Conservation (phyloP, 2,797 vertebrate species). For the Gambusia yucatana region DNA sequence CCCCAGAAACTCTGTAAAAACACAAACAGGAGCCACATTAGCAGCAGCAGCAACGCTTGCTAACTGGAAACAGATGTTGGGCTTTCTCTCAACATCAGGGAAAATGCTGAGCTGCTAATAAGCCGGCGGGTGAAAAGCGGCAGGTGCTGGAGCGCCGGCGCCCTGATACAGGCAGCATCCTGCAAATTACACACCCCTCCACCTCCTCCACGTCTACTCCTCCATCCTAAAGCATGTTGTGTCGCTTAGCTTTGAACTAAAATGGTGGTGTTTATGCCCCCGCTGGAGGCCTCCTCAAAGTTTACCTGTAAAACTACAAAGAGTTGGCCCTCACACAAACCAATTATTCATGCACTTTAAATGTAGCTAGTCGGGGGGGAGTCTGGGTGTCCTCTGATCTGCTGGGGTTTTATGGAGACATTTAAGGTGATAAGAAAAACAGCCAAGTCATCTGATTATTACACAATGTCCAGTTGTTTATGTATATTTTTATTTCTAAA, state of each 20-base stretch:
- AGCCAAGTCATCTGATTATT: conserved; percentile 61
- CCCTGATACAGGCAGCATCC: conserved; percentile 55
- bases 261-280: conserved; percentile 30
- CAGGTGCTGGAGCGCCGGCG: conserved; percentile 61
- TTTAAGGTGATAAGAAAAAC: conserved; percentile 60
- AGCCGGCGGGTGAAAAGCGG: conserved; percentile 59
- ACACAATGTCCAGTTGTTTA: conserved; percentile 19
- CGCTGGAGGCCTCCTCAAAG: conserved; percentile 59
- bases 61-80: conserved; percentile 74
- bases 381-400: conserved; percentile 49
- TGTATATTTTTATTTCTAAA: conserved; percentile 38
- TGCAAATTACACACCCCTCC: conserved; percentile 56
- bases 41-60: conserved; percentile 39
- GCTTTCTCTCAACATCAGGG: conserved; percentile 50
- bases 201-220: conserved; percentile 17
- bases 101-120: conserved; percentile 74
- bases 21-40: conserved; percentile 64
- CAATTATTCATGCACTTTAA: conserved; percentile 65
- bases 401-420: conserved; percentile 60
- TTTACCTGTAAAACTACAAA: conserved; percentile 84
- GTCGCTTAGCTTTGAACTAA: conserved; percentile 63
- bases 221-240: conserved; percentile 2
- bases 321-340: conserved; percentile 61
- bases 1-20: conserved; percentile 80
- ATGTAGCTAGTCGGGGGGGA: conserved; percentile 42